Base-by-base conservation (phyloP, 2,113 vertebrate species). In the Hiodon alosoides region DNA sequence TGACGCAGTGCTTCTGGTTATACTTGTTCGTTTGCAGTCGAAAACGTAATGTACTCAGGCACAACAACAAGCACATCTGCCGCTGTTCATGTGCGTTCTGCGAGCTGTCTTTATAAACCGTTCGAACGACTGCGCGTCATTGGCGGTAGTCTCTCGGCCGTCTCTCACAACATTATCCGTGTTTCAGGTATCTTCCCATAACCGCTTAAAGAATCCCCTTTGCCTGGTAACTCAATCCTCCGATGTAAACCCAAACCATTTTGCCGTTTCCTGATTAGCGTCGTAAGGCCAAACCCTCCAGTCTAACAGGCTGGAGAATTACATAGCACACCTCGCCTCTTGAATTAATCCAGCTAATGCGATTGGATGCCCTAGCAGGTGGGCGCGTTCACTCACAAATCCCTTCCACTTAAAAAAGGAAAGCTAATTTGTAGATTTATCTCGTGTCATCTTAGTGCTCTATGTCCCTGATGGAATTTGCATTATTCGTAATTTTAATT, bases 171-270 rank as follows among this genome's bases (percentile, higher is more conserved):
- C 31, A 31, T 31, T 83, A 92, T 90, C 91, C 92, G 76, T 92
- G 92, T 86, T 93, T 93, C 53, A 92, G 86, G 90, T 75, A 93
- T 86, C 72, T 90, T 90, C 61, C 92, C 92, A 4, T 92, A 92
- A 76, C 92, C 90, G 50, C 88, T 31, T 91, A 80, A 92, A 93
- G 81, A 92, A 93, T 10, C 68, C 91, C 91, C 66, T 90, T 89
- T 71, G 92, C 91, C 55, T 91, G 90, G 79, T 91, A 92, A 78
- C 90, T 91, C 67, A 93, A 76, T 80, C 90, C 90, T 62, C 92
- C 91, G 61, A 92, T 89, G 31, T 93, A 92, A 47, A 93, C 89
- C 79, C 92, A 89, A 71, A 91, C 91, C 91, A 92, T 92, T 14
- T 84, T n/a, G 4, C 64, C n/a, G n/a, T 5, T 17, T 31, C 64